Evolutionary conservation across 2,888 invertebrate genomes (phyloP).

Genomic region (Hesperia comma): DNA sequence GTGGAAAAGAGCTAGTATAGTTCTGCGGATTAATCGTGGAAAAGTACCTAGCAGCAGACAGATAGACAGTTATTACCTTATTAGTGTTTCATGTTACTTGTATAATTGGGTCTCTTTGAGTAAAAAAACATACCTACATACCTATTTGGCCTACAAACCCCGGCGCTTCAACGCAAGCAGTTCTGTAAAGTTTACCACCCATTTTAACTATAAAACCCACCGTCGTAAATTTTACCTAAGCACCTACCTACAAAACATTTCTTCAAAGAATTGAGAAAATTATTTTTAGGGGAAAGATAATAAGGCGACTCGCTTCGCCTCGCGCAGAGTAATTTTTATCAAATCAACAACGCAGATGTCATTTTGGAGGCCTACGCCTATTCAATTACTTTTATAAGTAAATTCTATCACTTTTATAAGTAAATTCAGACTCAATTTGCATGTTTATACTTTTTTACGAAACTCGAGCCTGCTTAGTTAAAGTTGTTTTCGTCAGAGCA

Average conservation of each 20-base stretch:
- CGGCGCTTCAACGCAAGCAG: too few relatives aligned
- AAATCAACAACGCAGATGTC: slow-evolving; percentile 72
- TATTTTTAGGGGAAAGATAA: slow-evolving; percentile 53
- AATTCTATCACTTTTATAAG: slow-evolving; percentile 77
- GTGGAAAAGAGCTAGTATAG: too few relatives aligned
- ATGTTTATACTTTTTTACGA: slow-evolving; percentile 63
- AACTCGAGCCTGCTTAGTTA: slow-evolving; percentile 55
- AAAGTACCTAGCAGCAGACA: too few relatives aligned
- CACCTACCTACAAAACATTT: background rate
- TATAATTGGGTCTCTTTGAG: too few relatives aligned
- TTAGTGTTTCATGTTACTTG: too few relatives aligned
- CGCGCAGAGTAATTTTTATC: slow-evolving; percentile 63
- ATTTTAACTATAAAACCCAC: background rate
- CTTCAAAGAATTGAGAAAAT: slow-evolving; percentile 3
- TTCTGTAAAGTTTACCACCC: too few relatives aligned
- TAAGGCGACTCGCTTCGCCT: slow-evolving; percentile 42
- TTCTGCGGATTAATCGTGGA: too few relatives aligned
- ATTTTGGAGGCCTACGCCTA: slow-evolving; percentile 59
- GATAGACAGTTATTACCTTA: too few relatives aligned
- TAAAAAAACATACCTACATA: too few relatives aligned
- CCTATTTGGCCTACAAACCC: too few relatives aligned
- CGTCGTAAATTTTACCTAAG: background rate
- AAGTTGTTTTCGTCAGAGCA: slow-evolving; percentile 51
- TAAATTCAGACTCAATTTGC: slow-evolving; percentile 72
- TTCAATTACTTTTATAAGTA: slow-evolving; percentile 79